Conservation (phyloP, 92 coral and sea anemone species). For the Phenganax stokvisi region DNA sequence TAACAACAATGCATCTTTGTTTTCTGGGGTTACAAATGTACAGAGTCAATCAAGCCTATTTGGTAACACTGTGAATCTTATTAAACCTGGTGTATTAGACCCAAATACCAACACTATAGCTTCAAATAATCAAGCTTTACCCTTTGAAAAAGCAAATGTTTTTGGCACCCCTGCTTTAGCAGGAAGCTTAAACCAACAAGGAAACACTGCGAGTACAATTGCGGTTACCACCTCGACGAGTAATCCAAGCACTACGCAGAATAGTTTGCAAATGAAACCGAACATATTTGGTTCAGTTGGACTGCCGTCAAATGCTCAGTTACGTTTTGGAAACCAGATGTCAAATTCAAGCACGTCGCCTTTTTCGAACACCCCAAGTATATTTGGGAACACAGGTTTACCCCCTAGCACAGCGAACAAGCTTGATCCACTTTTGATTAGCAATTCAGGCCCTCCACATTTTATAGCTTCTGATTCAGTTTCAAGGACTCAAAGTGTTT, state of each 20-base stretch:
- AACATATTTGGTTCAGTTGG: not conserved
- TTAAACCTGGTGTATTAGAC: not conserved
- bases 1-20: not conserved
- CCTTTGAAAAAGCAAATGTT: conserved; percentile 1
- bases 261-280: not conserved
- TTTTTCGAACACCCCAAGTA: too few species aligned
- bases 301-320: too few species aligned
- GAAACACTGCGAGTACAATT: not conserved
- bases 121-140: not conserved
- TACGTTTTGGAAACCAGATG: too few species aligned
- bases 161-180: not conserved
- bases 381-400: not conserved
- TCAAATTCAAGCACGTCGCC: too few species aligned
- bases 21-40: conserved; percentile 4
- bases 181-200: not conserved
- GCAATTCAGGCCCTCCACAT: too few species aligned
- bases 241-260: not conserved
- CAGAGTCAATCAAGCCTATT: not conserved
- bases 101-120: not conserved
- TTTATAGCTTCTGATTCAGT: too few species aligned
- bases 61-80: not conserved
- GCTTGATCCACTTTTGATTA: too few species aligned
- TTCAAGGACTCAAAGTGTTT: not conserved
- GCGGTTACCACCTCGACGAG: not conserved
- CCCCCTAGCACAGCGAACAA: not conserved